phyloP scores from a whole-genome alignment of 2,113 vertebrate species.

The Mormyrus iriodes region DNA sequence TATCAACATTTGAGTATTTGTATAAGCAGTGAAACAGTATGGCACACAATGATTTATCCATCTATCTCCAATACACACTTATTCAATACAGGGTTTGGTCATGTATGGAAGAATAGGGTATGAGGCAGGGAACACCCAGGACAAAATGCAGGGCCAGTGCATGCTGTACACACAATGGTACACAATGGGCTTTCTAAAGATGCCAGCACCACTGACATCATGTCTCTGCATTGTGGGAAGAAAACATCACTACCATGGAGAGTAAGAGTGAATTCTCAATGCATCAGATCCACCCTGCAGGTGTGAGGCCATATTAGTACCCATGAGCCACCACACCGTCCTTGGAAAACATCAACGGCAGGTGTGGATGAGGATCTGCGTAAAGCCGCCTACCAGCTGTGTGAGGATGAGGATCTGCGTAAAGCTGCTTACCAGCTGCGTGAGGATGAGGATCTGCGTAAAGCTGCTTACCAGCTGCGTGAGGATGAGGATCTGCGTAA shows the following conservation, averaged over 20 bases:
- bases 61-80: background rate
- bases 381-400: too few relatives aligned
- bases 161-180: background rate
- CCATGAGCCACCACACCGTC: background rate
- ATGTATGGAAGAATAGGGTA: background rate
- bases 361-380: background rate
- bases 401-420: too few relatives aligned
- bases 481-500: slow-evolving; percentile 44
- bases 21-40: background rate
- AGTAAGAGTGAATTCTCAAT: background rate
- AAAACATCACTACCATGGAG: background rate
- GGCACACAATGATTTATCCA: background rate
- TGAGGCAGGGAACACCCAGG: background rate
- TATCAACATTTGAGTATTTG: background rate
- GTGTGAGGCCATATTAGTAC: background rate
- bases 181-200: background rate
- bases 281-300: background rate
- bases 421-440: slow-evolving; percentile 51
- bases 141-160: background rate
- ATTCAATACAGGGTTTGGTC: background rate
- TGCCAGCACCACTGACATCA: background rate
- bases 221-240: background rate
- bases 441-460: too few relatives aligned
- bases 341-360: background rate
- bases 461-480: background rate